These are phyloP conservation scores for Andrena marginata DNA, from an alignment of 2,888 invertebrate species.

Conservation along the genomic window DNA sequence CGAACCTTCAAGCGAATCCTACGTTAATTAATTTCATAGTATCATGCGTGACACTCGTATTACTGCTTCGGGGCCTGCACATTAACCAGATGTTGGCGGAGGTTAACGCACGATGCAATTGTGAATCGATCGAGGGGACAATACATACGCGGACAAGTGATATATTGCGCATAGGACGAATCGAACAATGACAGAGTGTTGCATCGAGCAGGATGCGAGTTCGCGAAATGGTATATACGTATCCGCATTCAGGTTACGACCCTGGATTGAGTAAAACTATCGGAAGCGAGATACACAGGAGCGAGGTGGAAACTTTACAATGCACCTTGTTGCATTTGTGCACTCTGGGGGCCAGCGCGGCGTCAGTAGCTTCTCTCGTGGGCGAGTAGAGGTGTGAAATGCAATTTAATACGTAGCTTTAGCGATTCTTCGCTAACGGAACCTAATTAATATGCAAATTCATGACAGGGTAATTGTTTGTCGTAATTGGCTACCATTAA, in stretches of 20 bases:
- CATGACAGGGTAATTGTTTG: neutral
- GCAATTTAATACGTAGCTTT: neutral
- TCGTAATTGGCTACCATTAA: neutral
- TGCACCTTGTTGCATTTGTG: neutral
- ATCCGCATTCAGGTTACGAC: constrained; percentile 28
- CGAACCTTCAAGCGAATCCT: neutral
- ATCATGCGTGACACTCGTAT: neutral
- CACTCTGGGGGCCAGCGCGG: too few relatives aligned
- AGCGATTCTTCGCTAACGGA: constrained; percentile 18
- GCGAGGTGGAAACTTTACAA: constrained; percentile 27
- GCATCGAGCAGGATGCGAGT: constrained; percentile 22
- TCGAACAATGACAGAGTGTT: constrained; percentile 28
- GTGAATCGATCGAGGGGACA: constrained; percentile 36
- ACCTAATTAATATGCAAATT: constrained; percentile 6
- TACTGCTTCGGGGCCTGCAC: neutral
- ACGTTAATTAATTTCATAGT: neutral
- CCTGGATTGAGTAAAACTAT: constrained; percentile 44
- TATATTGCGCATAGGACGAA: constrained; percentile 27
- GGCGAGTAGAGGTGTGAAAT: neutral
- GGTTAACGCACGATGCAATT: constrained; percentile 30
- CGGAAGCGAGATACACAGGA: constrained; percentile 23
- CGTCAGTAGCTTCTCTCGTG: too few relatives aligned
- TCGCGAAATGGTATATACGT: constrained; percentile 33
- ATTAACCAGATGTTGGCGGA: constrained; percentile 11
- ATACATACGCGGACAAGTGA: constrained; percentile 5